Base-by-base conservation (phyloP, 2,888 invertebrate species). In the Troilus luridus region DNA sequence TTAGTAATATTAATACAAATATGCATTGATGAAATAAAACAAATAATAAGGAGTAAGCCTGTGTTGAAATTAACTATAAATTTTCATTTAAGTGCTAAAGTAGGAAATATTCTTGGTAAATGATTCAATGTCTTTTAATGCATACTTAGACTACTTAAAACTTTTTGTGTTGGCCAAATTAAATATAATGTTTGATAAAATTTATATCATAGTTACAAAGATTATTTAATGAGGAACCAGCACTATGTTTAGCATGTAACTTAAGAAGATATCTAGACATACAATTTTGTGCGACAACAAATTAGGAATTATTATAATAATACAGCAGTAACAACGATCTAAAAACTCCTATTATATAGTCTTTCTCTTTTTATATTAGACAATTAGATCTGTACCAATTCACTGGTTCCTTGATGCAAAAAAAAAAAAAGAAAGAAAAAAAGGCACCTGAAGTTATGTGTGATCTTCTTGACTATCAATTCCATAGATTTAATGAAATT, bases 381-480 rank as follows among this genome's bases (percentile, higher is more conserved):
- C 77, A 77, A n/a, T 90, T 90, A 90, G 77, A 77, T 19, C 90
- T 90, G 67, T 59, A 72, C 89, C 67, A 90, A 56, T 90, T 54
- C 56, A 58, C 90, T 72, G 67, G 90, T 90, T 90, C 90, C 90
- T 90, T 67, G 24, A n/a, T 24, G 56, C 14, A 41, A 27, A 62
- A 54, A 54, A 90, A 90, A 72, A 27, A 62, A 54, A 54, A 90
- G 77, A 72, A 54, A 77, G 41, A 41, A 41, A 41, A 41, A n/a
- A 90, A 90, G 90, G 90, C 77, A 90, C 90, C 17, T 10, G 56
- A 72, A 72, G 90, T 72, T 90, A 77, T 24, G 77, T 90, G 90
- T 90, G 90, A 90, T 90, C 90, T 90, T 90, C 90, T 89, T 90
- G 90, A 90, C 90, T 90, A 90, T 90, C 90, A 90, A 60, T 67